Evolutionary conservation across 2,797 vertebrate species (phyloP).

Genomic region (Neoniphon sammara): DNA sequence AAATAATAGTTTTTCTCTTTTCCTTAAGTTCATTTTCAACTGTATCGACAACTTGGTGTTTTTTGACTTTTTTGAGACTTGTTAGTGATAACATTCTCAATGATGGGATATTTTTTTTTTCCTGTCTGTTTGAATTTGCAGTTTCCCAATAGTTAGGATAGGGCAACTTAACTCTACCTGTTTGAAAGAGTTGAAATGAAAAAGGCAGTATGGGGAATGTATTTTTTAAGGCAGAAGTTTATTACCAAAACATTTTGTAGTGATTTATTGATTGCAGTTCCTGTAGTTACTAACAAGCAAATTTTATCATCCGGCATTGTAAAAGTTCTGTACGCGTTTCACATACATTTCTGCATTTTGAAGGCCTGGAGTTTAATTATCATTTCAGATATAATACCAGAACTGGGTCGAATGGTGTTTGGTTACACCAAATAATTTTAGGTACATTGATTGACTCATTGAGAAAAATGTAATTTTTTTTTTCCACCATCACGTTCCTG

Average conservation of each 20-base stretch:
- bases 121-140: constrained; percentile 27
- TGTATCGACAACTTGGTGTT: constrained; percentile 9
- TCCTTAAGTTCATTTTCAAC: constrained; percentile 22
- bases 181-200: constrained; percentile 21
- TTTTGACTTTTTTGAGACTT: constrained; percentile 27
- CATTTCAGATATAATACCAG: neutral
- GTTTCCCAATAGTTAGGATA: neutral
- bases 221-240: constrained; percentile 66
- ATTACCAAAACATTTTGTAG: constrained; percentile 70
- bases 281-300: constrained; percentile 49
- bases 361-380: neutral
- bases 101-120: constrained; percentile 28
- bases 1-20: constrained; percentile 16
- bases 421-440: constrained; percentile 3
- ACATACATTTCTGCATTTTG: constrained; percentile 27
- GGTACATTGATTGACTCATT: constrained; percentile 12
- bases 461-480: constrained; percentile 6
- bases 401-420: constrained; percentile 28
- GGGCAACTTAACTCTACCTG: constrained; percentile 8
- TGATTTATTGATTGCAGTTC: constrained; percentile 53
- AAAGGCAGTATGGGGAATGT: constrained; percentile 44
- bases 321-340: constrained; percentile 33
- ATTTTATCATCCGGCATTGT: constrained; percentile 27
- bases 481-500: constrained; percentile 28
- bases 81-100: constrained; percentile 40